Evolutionary conservation across 2,113 vertebrate genomes (phyloP).

Genomic region (Lasiurus borealis): DNA sequence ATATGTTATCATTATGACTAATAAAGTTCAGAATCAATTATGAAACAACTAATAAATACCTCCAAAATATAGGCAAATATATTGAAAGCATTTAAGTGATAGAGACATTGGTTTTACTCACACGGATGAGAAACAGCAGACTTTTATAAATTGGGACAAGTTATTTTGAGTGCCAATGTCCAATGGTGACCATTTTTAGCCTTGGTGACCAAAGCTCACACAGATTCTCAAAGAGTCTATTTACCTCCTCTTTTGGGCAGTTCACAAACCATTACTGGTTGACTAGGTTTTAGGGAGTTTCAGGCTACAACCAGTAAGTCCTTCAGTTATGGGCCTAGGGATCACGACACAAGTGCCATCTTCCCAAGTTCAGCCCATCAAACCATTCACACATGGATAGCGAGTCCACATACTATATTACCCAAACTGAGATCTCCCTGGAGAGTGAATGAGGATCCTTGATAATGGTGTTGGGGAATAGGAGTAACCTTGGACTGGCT

Average conservation of each 20-base stretch:
- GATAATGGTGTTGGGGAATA: neutral
- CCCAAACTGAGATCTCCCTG: neutral
- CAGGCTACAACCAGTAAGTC: neutral
- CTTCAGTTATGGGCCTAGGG: neutral
- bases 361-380: neutral
- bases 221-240: neutral
- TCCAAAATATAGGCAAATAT: neutral
- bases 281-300: neutral
- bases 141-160: neutral
- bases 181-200: neutral
- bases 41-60: neutral
- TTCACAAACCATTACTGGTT: neutral
- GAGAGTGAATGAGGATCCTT: neutral
- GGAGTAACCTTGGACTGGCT: neutral
- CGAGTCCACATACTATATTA: neutral
- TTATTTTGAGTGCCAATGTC: neutral
- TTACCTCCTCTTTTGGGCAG: neutral
- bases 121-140: neutral
- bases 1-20: slow-evolving; percentile 12
- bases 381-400: neutral
- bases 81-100: neutral
- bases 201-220: no score
- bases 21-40: slow-evolving; percentile 26
- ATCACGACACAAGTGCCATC: neutral
- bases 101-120: neutral